phyloP scores from a whole-genome alignment of 2,797 vertebrate genomes.

The Scleropages formosus region DNA sequence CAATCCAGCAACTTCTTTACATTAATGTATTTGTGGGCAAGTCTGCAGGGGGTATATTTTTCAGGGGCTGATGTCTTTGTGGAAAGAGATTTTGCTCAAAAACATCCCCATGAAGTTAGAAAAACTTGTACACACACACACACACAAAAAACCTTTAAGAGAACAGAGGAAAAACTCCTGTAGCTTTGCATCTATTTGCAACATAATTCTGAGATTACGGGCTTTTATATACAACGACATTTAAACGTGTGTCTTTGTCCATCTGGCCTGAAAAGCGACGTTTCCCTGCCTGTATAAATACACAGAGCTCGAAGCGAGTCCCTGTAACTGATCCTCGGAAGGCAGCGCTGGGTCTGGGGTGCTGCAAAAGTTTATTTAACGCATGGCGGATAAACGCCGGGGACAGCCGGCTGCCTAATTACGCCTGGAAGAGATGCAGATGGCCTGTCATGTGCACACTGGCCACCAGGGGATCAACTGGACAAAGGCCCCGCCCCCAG shows the following conservation, averaged over 20 bases:
- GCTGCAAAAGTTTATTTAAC: background rate
- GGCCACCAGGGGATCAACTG: background rate
- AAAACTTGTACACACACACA: too few species aligned
- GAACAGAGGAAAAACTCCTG: too few species aligned
- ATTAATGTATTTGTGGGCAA: background rate
- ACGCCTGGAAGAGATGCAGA: background rate
- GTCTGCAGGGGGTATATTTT: background rate
- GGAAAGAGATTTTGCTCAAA: too few species aligned
- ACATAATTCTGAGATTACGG: background rate
- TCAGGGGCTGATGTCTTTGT: too few species aligned
- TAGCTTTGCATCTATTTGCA: constrained; percentile 5
- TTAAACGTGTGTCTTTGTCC: constrained; percentile 14
- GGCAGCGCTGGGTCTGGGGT: background rate
- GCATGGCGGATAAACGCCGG: background rate
- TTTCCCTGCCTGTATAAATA: constrained; percentile 12
- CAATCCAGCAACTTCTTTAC: too few species aligned
- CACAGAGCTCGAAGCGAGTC: background rate
- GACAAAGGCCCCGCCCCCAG: background rate
- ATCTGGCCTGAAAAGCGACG: background rate
- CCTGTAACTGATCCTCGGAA: background rate
- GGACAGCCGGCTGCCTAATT: constrained; percentile 10
- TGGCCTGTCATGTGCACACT: background rate
- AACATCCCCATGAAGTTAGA: too few species aligned
- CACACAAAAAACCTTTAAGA: too few species aligned
- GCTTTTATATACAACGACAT: constrained; percentile 6